Percentiles rank a stretch among this genome's conserved stretches.
phyloP scores from a whole-genome alignment of 2,888 invertebrate species.

The Metacarcinus magister region DNA sequence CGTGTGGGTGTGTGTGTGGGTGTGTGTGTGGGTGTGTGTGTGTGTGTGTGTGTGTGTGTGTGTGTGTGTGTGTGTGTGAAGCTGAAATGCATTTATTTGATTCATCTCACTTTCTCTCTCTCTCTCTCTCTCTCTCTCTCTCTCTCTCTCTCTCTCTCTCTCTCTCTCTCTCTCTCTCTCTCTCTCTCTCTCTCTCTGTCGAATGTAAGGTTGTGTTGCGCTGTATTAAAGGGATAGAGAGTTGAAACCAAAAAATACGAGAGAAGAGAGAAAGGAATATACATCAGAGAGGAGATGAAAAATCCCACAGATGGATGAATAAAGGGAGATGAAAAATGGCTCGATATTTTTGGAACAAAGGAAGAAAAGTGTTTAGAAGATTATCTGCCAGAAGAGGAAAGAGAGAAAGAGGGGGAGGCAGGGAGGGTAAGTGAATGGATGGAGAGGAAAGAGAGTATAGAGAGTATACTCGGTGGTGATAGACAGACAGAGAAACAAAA shows the following conservation, averaged over 20 bases:
- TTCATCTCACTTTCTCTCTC: not conserved
- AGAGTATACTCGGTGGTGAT: not conserved
- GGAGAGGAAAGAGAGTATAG: not conserved
- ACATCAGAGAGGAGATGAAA: not conserved
- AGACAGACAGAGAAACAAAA: not conserved
- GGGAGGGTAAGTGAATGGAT: not conserved
- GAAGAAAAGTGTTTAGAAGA: not conserved
- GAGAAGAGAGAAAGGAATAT: not conserved
- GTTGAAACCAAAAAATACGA: not conserved
- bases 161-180: constrained; percentile 52
- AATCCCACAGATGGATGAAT: not conserved
- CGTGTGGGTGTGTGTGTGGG: no score
- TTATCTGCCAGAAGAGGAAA: not conserved
- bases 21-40: not conserved
- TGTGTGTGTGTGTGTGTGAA: not conserved
- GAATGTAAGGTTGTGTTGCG: not conserved
- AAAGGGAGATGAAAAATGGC: not conserved
- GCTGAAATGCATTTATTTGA: no score
- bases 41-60: not conserved
- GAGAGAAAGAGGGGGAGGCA: not conserved
- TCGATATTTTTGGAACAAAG: not conserved
- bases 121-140: constrained; percentile 61
- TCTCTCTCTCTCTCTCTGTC: not conserved
- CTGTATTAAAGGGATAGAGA: not conserved
- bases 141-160: constrained; percentile 57